phyloP scores from a whole-genome alignment of 2,797 vertebrate genomes.

The Sarcophilus harrisii region DNA sequence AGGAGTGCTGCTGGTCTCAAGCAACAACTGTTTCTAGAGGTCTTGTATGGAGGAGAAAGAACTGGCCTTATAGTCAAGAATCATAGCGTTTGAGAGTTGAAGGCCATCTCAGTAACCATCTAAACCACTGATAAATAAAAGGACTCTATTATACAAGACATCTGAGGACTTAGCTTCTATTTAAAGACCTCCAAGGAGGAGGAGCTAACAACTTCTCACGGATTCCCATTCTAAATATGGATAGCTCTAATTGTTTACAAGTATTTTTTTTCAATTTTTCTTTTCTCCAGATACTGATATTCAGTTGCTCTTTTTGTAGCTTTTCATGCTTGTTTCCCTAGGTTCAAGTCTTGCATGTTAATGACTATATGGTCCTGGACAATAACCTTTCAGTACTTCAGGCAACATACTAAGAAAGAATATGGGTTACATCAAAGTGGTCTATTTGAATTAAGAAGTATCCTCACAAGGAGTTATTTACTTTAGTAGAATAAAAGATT shows the following conservation, averaged over 20 bases:
- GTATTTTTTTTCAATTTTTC: not conserved
- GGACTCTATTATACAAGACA: not conserved
- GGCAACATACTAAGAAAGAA: not conserved
- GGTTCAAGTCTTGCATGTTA: too few species aligned
- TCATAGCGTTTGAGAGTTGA: not conserved
- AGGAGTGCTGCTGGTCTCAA: not conserved
- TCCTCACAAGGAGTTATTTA: not conserved
- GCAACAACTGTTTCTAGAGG: not conserved
- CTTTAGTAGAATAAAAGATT: not conserved
- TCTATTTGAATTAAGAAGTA: not conserved
- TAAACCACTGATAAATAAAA: not conserved
- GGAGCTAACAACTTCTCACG: not conserved
- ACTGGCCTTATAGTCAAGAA: not conserved
- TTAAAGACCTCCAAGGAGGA: not conserved
- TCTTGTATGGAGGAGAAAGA: not conserved
- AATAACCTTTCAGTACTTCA: not conserved
- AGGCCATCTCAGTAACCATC: not conserved
- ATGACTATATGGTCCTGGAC: not conserved
- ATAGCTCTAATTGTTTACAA: not conserved
- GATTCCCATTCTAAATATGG: not conserved
- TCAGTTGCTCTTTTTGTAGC: not conserved
- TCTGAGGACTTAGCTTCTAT: not conserved
- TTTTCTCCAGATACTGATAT: not conserved
- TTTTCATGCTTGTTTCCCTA: not conserved
- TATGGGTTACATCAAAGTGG: not conserved